Base-by-base conservation (phyloP, 2,113 vertebrate genomes). In the Eptesicus fuscus region DNA sequence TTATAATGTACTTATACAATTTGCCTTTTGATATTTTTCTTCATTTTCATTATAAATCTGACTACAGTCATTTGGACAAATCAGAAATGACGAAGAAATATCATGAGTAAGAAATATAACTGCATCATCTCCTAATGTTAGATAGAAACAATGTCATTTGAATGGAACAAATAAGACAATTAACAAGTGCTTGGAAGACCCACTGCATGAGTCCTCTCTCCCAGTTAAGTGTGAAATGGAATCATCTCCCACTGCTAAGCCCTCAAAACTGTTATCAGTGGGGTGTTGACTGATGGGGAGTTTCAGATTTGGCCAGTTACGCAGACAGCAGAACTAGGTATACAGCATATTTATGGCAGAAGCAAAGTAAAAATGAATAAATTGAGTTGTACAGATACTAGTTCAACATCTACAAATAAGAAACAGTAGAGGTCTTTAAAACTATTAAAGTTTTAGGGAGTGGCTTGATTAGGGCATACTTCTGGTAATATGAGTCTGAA, bases 21-120 rank as follows among this genome's bases (percentile, higher is more conserved):
- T 53, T 20, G 9, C 40, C 51, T 87, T 88, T 59, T 85, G 88
- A 44, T 90, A 49, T 42, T 88, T 85, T 70, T 77, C 51, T 44
- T 95, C 44, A 73, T 92, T 94, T 88, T 71, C 61, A 59, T 84
- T 35, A 51, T 77, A 82, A 90, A 90, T 69, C 44, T 78, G 82
- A 95, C 74, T 42, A 93, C 0, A 51, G 61, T 77, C 84, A 69
- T 95, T 90, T 65, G 83, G 74, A 89, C 69, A 83, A 84, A 80
- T 82, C 18, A 6, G 83, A 96, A 92, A 73, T 63, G 76, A 88
- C 9, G 53, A 61, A n/a, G 35, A 56, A 40, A 37, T 51, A 44
- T 25, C 83, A 11, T 2, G 22, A 59, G 65, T 11, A 32, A 65
- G 80, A 20, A 37, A 17, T 5, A 30, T 25, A 69, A 70, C 63